These are phyloP conservation scores for Ichneumoninae sp. DNA, from an alignment of 2,888 invertebrate species.

Conservation along the genomic window DNA sequence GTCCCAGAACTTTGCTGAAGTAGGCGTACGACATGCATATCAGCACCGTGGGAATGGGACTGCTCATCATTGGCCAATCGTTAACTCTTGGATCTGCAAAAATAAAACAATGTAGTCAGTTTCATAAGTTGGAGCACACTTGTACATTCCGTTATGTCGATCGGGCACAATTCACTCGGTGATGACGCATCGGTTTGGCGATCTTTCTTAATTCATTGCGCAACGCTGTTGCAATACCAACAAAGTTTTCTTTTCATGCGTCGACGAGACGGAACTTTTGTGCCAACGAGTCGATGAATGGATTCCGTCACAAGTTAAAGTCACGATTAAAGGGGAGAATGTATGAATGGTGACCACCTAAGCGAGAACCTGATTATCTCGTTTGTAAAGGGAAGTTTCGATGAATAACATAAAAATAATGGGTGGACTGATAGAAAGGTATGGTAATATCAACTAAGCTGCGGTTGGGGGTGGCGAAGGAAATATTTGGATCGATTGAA, in stretches of 20 bases:
- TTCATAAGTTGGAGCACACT: neutral
- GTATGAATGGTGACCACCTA: neutral
- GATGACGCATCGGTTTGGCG: slow-evolving; percentile 10
- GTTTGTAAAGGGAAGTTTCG: no score
- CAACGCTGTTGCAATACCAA: neutral
- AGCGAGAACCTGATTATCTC: neutral
- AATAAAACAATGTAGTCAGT: slow-evolving; percentile 26
- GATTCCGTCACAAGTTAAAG: neutral
- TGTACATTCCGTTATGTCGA: neutral
- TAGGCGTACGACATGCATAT: slow-evolving; percentile 94
- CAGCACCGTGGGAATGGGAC: slow-evolving; percentile 93
- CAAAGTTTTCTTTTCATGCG: neutral
- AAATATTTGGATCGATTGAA: no score
- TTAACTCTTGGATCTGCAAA: slow-evolving; percentile 93
- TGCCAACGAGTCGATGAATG: slow-evolving; percentile 1
- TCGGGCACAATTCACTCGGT: neutral
- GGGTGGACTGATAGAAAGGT: no score
- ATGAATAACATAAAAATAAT: no score
- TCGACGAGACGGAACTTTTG: slow-evolving; percentile 1
- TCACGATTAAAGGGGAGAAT: neutral
- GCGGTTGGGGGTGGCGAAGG: no score
- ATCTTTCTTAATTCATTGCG: slow-evolving; percentile 22
- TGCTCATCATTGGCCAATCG: slow-evolving; percentile 95
- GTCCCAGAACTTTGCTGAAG: slow-evolving; percentile 92
- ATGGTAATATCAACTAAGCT: no score